Conservation (phyloP, 2,888 invertebrate genomes). For the Drosophila meridionalis region DNA sequence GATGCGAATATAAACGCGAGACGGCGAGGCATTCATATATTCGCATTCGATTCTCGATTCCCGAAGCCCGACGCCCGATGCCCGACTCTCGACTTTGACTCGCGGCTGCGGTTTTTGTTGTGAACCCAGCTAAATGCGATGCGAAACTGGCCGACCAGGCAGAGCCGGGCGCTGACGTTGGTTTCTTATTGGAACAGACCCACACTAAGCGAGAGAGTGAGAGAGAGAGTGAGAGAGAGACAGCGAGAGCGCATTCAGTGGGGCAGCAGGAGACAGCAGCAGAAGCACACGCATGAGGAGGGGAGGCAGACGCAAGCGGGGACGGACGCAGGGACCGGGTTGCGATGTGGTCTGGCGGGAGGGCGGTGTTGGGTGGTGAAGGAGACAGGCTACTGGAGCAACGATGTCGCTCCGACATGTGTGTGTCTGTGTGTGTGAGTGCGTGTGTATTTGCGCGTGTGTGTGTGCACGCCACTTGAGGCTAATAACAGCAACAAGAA, state of each 20-base stretch:
- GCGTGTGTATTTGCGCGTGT: conserved; percentile 15
- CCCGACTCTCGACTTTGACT: conserved; percentile 44
- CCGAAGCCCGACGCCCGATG: conserved; percentile 19
- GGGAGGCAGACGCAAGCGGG: conserved; percentile 11
- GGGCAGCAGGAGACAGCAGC: conserved; percentile 11
- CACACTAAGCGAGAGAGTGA: conserved; percentile 33
- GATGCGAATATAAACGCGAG: conserved; percentile 17
- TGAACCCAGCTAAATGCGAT: conserved; percentile 85
- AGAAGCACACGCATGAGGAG: conserved; percentile 3
- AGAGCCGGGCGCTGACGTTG: conserved; percentile 58
- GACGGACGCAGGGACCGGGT: conserved; percentile 51
- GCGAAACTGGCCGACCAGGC: conserved; percentile 80
- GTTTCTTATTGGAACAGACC: conserved; percentile 73
- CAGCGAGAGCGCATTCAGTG: background rate
- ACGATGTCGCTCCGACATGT: conserved; percentile 18
- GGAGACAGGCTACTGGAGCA: conserved; percentile 36
- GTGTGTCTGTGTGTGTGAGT: conserved; percentile 8
- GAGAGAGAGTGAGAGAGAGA: conserved; percentile 9
- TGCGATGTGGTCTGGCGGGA: conserved; percentile 33
- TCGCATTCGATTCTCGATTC: conserved; percentile 40
- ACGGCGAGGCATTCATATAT: conserved; percentile 23
- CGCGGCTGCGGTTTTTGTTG: conserved; percentile 80
- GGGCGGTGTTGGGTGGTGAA: background rate
- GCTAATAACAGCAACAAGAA: conserved; percentile 67
- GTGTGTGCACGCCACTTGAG: conserved; percentile 70